phyloP scores from a whole-genome alignment of 2,888 invertebrate genomes.

The Meloe dianella region DNA sequence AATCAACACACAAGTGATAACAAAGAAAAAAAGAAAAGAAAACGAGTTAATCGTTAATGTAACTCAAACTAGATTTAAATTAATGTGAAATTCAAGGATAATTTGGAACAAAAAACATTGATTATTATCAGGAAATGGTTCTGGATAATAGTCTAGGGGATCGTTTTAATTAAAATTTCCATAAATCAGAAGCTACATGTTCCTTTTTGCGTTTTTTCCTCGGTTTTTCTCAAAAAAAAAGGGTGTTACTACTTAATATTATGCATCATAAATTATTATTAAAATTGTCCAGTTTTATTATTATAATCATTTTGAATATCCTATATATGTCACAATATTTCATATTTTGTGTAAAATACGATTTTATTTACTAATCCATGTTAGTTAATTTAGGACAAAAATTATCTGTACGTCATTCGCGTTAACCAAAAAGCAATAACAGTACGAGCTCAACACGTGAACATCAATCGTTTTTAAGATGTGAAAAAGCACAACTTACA shows the following conservation, averaged over 20 bases:
- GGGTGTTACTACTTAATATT: background rate
- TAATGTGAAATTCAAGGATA: slow-evolving; percentile 4
- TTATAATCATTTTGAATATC: background rate
- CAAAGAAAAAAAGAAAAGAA: background rate
- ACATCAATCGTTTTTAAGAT: too few relatives aligned
- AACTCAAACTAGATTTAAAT: background rate
- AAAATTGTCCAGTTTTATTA: background rate
- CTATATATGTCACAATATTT: background rate
- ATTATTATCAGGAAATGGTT: slow-evolving; percentile 7
- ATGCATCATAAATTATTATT: slow-evolving; percentile 6
- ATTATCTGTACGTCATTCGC: too few relatives aligned
- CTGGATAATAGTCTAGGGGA: slow-evolving; percentile 3
- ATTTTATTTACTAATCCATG: background rate
- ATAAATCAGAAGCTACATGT: slow-evolving; percentile 7
- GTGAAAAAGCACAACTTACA: too few relatives aligned
- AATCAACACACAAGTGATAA: background rate
- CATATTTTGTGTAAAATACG: background rate
- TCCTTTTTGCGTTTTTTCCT: background rate
- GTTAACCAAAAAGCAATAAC: too few relatives aligned
- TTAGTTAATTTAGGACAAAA: background rate
- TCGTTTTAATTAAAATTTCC: slow-evolving; percentile 7
- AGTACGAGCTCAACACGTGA: too few relatives aligned
- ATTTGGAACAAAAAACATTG: background rate
- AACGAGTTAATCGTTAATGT: background rate
- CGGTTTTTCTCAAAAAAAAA: background rate